Evolutionary conservation across 2,113 vertebrate genomes (phyloP).

Genomic region (Caranx melampygus): DNA sequence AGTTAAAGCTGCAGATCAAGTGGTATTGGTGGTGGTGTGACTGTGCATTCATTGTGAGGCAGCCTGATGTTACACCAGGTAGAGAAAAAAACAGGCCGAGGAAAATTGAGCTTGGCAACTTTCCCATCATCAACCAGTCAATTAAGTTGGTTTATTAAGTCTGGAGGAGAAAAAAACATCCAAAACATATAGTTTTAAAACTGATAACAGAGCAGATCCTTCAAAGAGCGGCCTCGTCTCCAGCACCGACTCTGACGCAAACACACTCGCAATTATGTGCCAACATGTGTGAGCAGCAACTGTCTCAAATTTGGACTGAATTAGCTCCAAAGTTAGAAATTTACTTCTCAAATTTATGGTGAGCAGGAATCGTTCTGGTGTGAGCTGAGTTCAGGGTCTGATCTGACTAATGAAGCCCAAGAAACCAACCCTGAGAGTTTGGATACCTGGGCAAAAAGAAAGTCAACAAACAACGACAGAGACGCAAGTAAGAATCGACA

Average conservation of each 20-base stretch:
- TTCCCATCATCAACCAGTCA: conserved; percentile 58
- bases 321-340: conserved; percentile 15
- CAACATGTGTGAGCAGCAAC: conserved; percentile 38
- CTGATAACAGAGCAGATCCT: conserved; percentile 41
- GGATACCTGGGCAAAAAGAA: not conserved
- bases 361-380: not conserved
- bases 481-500: not conserved
- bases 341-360: conserved; percentile 1
- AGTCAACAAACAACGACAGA: not conserved
- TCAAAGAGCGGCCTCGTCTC: conserved; percentile 2
- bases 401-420: too few relatives aligned
- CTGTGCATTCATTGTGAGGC: conserved; percentile 77
- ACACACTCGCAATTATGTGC: conserved; percentile 21
- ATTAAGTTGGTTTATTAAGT: conserved; percentile 63
- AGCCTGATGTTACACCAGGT: conserved; percentile 60
- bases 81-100: conserved; percentile 55
- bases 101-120: conserved; percentile 66
- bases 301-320: not conserved
- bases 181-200: conserved; percentile 30
- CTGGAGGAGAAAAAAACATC: conserved; percentile 31
- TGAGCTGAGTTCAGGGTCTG: not conserved
- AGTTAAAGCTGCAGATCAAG: conserved; percentile 71
- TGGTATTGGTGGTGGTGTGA: conserved; percentile 76
- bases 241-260: conserved; percentile 23
- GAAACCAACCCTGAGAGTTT: too few relatives aligned